A percentile compares a stretch with the other conserved stretches of the same genome.
Conservation (phyloP, 2,797 vertebrate species). For the Scarus forsteni region DNA sequence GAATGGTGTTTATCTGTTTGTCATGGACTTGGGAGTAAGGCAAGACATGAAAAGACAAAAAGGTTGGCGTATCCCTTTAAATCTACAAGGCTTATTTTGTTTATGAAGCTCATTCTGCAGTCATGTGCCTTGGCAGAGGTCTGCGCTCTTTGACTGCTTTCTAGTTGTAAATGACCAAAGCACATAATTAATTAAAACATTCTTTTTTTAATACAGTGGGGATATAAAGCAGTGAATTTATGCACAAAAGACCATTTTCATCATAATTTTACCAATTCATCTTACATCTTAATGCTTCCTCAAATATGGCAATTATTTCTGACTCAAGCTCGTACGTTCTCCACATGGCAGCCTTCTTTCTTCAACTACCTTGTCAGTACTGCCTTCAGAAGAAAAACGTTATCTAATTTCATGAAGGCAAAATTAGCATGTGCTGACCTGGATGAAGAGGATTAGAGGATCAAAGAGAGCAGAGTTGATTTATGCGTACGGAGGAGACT, state of each 20-base stretch:
- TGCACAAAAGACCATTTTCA: neutral
- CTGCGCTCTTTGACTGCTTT: too few relatives aligned
- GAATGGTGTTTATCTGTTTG: too few relatives aligned
- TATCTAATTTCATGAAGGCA: constrained; percentile 16
- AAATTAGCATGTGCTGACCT: constrained; percentile 57
- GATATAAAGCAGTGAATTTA: too few relatives aligned
- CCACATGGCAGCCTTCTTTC: constrained; percentile 17
- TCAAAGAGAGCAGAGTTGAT: constrained; percentile 57
- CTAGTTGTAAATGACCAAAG: too few relatives aligned
- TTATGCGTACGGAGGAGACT: constrained; percentile 42
- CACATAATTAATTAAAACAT: too few relatives aligned
- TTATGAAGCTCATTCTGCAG: too few relatives aligned
- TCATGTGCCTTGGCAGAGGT: too few relatives aligned
- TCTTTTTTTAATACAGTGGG: too few relatives aligned
- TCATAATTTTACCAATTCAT: neutral
- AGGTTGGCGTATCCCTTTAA: too few relatives aligned
- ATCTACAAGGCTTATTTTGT: too few relatives aligned
- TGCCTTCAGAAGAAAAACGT: constrained; percentile 1
- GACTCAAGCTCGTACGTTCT: constrained; percentile 15
- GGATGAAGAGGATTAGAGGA: constrained; percentile 59
- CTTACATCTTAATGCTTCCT: neutral
- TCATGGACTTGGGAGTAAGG: too few relatives aligned
- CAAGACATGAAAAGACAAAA: too few relatives aligned
- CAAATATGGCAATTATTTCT: neutral
- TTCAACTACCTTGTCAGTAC: constrained; percentile 21